Percentiles rank a stretch among this genome's conserved stretches.
These are phyloP conservation scores for Melanogrammus aeglefinus DNA, from an alignment of 2,797 vertebrate genomes.

Conservation along the genomic window DNA sequence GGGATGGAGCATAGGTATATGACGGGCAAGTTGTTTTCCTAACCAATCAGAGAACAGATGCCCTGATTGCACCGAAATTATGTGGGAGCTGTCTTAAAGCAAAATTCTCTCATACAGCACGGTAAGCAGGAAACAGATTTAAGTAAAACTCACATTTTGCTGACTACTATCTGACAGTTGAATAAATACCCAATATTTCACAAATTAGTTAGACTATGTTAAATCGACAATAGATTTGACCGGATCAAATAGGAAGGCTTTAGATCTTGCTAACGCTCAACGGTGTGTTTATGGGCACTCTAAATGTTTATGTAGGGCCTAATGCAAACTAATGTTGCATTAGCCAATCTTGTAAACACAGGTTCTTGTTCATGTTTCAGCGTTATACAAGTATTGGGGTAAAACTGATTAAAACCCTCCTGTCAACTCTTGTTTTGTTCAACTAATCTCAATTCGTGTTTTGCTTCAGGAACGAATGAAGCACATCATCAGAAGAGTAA, in stretches of 20 bases:
- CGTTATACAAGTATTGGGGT: no score
- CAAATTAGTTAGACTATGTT: background rate
- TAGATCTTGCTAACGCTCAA: background rate
- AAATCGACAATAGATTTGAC: background rate
- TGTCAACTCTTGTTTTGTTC: background rate
- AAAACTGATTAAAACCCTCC: background rate
- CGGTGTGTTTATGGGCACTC: no score
- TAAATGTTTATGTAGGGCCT: background rate
- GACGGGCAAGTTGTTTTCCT: no score
- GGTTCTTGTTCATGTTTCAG: background rate
- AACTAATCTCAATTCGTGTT: background rate
- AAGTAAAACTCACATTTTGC: no score
- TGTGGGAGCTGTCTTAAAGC: no score
- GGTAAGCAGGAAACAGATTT: no score
- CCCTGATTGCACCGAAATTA: no score
- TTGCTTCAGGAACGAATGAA: background rate
- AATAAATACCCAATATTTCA: no score
- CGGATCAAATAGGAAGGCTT: background rate
- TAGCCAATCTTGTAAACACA: background rate
- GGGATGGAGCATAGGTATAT: no score
- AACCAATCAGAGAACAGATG: no score
- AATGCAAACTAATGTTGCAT: background rate
- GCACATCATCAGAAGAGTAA: background rate
- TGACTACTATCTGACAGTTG: no score
- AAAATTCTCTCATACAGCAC: no score